Conservation (phyloP, 1,140 invertebrate species). For the Eumeta japonica region DNA sequence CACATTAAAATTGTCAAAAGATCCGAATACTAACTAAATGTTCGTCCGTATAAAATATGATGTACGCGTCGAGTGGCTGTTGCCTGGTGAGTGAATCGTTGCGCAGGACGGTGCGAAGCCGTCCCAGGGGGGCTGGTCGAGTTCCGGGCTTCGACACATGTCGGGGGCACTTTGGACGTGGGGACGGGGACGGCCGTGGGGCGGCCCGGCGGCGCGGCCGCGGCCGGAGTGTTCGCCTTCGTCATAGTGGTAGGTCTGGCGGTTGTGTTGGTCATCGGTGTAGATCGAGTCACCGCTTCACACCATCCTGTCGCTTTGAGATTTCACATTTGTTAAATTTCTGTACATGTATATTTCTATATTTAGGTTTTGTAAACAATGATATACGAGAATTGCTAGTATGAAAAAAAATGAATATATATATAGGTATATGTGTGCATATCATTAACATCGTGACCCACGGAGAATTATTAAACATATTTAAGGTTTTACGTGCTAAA, state of each 20-base stretch:
- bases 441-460: too few relatives aligned
- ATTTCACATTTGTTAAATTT: too few relatives aligned
- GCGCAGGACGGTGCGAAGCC: slow-evolving; percentile 67
- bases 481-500: too few relatives aligned
- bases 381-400: too few relatives aligned
- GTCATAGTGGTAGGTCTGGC: slow-evolving; percentile 5
- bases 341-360: too few relatives aligned
- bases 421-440: too few relatives aligned
- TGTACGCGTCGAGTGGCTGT: slow-evolving; percentile 67
- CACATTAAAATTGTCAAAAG: slow-evolving; percentile 4
- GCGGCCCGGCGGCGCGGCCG: slow-evolving; percentile 7
- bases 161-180: slow-evolving; percentile 7
- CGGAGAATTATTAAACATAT: too few relatives aligned
- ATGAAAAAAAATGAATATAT: too few relatives aligned
- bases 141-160: slow-evolving; percentile 25
- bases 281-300: slow-evolving; percentile 41
- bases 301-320: slow-evolving; percentile 29
- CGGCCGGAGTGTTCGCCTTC: slow-evolving; percentile 11
- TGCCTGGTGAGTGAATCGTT: slow-evolving; percentile 62
- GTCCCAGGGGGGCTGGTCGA: slow-evolving; percentile 44
- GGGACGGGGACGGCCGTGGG: slow-evolving; percentile 14
- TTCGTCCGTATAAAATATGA: slow-evolving; percentile 76
- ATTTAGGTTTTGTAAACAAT: too few relatives aligned
- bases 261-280: too few relatives aligned
- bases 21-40: slow-evolving; percentile 79